Evolutionary conservation across 2,113 vertebrate species (phyloP).

Genomic region (Grantiella picta): DNA sequence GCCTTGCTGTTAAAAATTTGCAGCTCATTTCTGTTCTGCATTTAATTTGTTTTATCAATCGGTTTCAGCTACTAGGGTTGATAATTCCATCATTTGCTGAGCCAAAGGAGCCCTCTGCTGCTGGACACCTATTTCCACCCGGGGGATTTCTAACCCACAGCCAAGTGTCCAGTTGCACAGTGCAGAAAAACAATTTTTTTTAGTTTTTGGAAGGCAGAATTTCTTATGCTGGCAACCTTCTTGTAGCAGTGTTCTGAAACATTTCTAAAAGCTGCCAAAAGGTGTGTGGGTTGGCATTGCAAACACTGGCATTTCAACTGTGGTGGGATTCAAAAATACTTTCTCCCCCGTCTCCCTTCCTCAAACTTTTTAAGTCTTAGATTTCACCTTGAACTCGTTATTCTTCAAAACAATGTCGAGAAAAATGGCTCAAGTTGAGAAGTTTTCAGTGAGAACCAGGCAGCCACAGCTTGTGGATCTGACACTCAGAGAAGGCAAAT

Average conservation of each 20-base stretch:
- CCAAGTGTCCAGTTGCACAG: neutral
- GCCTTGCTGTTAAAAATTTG: neutral
- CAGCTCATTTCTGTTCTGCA: neutral
- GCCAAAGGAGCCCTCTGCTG: constrained; percentile 43
- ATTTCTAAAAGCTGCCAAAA: neutral
- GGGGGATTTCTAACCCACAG: neutral
- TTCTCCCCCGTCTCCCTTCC: neutral
- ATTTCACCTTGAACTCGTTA: neutral
- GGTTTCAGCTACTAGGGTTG: neutral
- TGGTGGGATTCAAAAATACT: neutral
- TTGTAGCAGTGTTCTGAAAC: neutral
- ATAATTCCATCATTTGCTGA: neutral
- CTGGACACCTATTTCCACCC: neutral
- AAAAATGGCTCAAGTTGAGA: neutral
- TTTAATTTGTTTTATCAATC: neutral
- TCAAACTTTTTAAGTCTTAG: neutral
- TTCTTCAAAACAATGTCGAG: neutral
- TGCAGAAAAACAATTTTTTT: neutral
- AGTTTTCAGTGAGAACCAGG: neutral
- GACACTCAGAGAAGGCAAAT: neutral
- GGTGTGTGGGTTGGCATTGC: neutral
- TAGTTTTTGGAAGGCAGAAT: neutral
- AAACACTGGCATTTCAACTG: neutral
- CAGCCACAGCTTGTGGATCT: neutral
- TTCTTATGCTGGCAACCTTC: neutral